These are phyloP conservation scores for Saturnia japonica DNA, from an alignment of 2,888 invertebrate species.

Conservation along the genomic window DNA sequence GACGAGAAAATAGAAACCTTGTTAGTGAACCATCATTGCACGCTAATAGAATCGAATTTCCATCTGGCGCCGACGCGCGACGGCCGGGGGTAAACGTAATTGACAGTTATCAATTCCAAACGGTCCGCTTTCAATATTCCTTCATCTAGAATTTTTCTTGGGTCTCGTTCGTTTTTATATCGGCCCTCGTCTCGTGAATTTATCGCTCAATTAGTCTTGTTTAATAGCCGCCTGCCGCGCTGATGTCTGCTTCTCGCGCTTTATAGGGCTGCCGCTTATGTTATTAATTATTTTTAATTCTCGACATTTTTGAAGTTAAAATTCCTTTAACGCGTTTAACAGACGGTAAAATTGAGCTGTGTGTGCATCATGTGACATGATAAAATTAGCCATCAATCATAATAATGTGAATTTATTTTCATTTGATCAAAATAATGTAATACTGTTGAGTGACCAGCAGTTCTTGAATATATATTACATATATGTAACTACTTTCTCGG, in stretches of 20 bases:
- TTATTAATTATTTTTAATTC: not conserved
- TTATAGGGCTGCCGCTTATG: slow-evolving; percentile 62
- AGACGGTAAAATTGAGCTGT: too few species aligned
- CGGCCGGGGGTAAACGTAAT: slow-evolving; percentile 55
- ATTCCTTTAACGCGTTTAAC: too few species aligned
- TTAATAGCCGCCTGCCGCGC: slow-evolving; percentile 82
- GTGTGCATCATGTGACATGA: too few species aligned
- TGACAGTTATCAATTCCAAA: slow-evolving; percentile 79
- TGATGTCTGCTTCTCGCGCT: slow-evolving; percentile 79
- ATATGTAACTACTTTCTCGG: too few species aligned
- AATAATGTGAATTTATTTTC: too few species aligned
- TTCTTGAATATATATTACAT: too few species aligned
- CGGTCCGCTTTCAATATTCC: slow-evolving; percentile 80
- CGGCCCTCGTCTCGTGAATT: slow-evolving; percentile 78
- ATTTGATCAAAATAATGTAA: too few species aligned
- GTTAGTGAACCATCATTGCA: slow-evolving; percentile 32
- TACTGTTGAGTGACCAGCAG: too few species aligned
- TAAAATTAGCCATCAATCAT: too few species aligned
- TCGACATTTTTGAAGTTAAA: too few species aligned
- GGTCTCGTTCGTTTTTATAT: slow-evolving; percentile 73
- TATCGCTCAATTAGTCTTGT: slow-evolving; percentile 84
- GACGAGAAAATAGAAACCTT: slow-evolving; percentile 45
- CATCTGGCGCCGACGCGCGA: slow-evolving; percentile 69
- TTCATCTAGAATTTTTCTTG: slow-evolving; percentile 71
- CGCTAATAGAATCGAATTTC: slow-evolving; percentile 6